A percentile compares a stretch with the other conserved stretches of the same genome.
These are phyloP conservation scores for Stratiomys singularior DNA, from an alignment of 2,888 invertebrate genomes.

Conservation along the genomic window DNA sequence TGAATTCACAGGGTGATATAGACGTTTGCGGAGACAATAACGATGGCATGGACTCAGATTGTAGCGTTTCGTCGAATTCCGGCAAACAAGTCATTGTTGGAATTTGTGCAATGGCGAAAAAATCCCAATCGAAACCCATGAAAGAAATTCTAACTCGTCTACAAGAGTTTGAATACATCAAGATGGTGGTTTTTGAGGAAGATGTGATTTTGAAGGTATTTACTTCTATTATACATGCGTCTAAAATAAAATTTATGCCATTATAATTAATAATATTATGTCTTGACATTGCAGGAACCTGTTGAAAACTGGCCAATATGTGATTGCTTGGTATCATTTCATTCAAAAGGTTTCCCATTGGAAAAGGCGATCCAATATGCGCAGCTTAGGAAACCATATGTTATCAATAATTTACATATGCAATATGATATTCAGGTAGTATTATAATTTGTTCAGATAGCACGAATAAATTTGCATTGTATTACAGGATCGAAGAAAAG, in stretches of 20 bases:
- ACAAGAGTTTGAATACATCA: constrained; percentile 95
- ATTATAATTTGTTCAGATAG: not conserved
- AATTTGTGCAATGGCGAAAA: constrained; percentile 99
- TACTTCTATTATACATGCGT: no score
- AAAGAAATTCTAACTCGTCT: constrained; percentile 96
- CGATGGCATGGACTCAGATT: constrained; percentile 70
- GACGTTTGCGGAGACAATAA: constrained; percentile 75
- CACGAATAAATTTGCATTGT: constrained; percentile 46
- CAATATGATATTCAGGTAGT: constrained; percentile 95
- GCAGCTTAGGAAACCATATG: constrained; percentile 91
- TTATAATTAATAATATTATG: no score
- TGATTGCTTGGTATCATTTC: constrained; percentile 98
- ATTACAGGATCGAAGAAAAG: constrained; percentile 85
- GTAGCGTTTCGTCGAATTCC: constrained; percentile 68
- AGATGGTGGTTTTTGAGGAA: constrained; percentile 95
- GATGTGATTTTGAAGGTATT: constrained; percentile 90
- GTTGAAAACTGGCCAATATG: constrained; percentile 98
- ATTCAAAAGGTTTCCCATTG: constrained; percentile 97
- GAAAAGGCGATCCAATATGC: constrained; percentile 98
- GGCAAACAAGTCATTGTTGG: constrained; percentile 96
- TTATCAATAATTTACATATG: constrained; percentile 98
- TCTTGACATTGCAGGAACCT: constrained; percentile 78
- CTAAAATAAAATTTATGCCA: no score
- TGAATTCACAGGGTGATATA: constrained; percentile 74
- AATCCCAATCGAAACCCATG: constrained; percentile 99